Percentiles rank a stretch among this genome's conserved stretches.
Conservation (phyloP, 2,888 invertebrate species). For the Eupithecia vulgata region DNA sequence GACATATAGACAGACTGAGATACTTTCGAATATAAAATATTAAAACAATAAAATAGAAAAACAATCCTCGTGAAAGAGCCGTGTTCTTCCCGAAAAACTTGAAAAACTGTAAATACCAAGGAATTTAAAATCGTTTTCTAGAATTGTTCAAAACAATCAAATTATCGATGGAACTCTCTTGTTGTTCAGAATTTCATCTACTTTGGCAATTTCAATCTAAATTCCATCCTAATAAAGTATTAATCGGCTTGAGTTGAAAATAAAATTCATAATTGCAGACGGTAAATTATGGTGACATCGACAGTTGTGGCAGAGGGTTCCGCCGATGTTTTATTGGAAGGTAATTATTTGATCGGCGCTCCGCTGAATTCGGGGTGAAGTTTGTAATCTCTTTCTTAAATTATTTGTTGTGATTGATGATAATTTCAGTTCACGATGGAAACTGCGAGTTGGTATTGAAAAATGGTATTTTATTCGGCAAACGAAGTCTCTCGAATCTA, state of each 20-base stretch:
- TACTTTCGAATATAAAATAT: too few relatives aligned
- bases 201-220: constrained; percentile 4
- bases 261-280: constrained; percentile 83
- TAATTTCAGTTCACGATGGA: constrained; percentile 23
- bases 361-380: constrained; percentile 57
- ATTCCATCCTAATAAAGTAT: constrained; percentile 43
- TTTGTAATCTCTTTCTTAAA: constrained; percentile 42
- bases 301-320: constrained; percentile 79
- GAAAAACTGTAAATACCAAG: too few relatives aligned
- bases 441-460: neutral
- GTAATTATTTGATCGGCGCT: constrained; percentile 78
- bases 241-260: constrained; percentile 50
- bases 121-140: too few relatives aligned
- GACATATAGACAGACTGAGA: too few relatives aligned
- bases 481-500: too few relatives aligned
- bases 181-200: neutral
- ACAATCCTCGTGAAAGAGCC: too few relatives aligned
- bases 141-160: too few relatives aligned
- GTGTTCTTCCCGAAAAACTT: too few relatives aligned
- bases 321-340: constrained; percentile 81
- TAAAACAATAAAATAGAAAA: too few relatives aligned
- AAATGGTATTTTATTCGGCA: neutral
- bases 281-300: constrained; percentile 85
- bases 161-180: neutral
- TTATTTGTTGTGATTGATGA: constrained; percentile 38